phyloP scores from a whole-genome alignment of 2,113 vertebrate genomes.

The Halcyon malimbica region DNA sequence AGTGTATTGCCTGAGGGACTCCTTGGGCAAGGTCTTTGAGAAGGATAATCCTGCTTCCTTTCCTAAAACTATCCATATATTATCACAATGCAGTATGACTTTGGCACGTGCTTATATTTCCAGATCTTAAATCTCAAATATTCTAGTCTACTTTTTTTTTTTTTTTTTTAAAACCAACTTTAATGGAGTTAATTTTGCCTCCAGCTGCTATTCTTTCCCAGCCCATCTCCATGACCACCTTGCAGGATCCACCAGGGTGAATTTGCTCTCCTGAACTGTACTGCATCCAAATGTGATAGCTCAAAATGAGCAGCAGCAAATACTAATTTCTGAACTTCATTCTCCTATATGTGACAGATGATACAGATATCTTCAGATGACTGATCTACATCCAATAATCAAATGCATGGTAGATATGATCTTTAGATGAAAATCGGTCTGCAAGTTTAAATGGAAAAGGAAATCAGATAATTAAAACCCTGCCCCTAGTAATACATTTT shows the following conservation, averaged over 20 bases:
- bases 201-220: neutral
- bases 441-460: conserved; percentile 57
- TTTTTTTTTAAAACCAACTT: neutral
- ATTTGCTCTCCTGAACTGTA: neutral
- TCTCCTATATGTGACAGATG: neutral
- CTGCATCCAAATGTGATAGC: neutral
- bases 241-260: neutral
- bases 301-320: neutral
- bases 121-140: neutral
- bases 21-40: neutral
- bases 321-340: neutral
- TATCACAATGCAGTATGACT: neutral
- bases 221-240: neutral
- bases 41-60: neutral
- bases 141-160: neutral
- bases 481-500: conserved; percentile 57
- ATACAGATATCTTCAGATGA: neutral
- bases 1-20: neutral
- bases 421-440: conserved; percentile 52
- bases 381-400: conserved; percentile 35
- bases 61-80: neutral
- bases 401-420: conserved; percentile 16
- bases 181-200: neutral
- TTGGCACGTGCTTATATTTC: neutral
- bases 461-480: conserved; percentile 62